phyloP scores from a whole-genome alignment of 2,797 vertebrate species.

The Artibeus jamaicensis region DNA sequence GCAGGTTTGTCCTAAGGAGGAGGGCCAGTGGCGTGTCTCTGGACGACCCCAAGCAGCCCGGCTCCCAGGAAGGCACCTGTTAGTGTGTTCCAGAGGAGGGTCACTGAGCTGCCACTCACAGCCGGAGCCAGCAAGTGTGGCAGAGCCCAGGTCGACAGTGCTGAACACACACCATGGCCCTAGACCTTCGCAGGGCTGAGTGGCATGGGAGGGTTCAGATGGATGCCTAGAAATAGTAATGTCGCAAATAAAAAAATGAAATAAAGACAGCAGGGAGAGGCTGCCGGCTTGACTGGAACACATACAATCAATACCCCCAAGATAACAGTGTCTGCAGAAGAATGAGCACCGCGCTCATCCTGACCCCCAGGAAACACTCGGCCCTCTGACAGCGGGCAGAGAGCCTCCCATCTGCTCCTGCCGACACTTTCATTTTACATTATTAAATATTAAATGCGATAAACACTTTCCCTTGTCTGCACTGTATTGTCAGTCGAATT shows the following conservation, averaged over 20 bases:
- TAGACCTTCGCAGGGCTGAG: not conserved
- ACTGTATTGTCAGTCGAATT: conserved; percentile 71
- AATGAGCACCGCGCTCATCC: not conserved
- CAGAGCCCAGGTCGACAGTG: fast-evolving
- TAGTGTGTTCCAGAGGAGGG: too few species aligned
- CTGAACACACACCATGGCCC: not conserved
- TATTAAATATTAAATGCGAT: conserved; percentile 82
- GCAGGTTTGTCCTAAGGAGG: not conserved
- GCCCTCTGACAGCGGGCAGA: not conserved
- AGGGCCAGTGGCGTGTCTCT: not conserved
- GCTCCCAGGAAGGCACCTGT: fast-evolving
- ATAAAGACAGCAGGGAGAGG: not conserved
- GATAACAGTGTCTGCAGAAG: conserved; percentile 53
- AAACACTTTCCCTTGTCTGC: conserved; percentile 77
- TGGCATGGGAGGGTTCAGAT: not conserved
- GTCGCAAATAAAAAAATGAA: conserved; percentile 42
- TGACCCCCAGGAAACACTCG: not conserved
- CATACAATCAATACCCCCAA: not conserved
- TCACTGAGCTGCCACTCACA: too few species aligned
- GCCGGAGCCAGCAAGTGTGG: fast-evolving
- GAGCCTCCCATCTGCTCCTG: conserved; percentile 43
- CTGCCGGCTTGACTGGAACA: not conserved
- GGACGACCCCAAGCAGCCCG: too few species aligned
- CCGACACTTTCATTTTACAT: conserved; percentile 73
- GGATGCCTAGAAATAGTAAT: not conserved